phyloP scores from a whole-genome alignment of 2,113 vertebrate species.

The Pionites leucogaster region DNA sequence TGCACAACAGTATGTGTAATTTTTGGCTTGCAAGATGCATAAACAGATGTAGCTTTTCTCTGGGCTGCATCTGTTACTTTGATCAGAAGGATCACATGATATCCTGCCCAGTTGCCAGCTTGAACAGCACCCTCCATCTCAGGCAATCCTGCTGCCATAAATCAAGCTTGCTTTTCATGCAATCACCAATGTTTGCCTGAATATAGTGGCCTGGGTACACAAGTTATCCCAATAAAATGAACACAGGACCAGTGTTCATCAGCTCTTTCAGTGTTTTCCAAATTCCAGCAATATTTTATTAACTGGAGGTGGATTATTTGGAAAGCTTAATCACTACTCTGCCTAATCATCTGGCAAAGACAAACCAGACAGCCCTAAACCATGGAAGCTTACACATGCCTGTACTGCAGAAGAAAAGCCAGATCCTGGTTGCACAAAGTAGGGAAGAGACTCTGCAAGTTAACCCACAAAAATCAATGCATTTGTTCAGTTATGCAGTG shows the following conservation, averaged over 20 bases:
- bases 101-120: not conserved
- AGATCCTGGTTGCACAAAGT: not conserved
- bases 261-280: not conserved
- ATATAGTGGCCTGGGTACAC: not conserved
- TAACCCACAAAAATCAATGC: not conserved
- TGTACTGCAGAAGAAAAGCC: not conserved
- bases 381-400: not conserved
- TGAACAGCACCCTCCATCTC: not conserved
- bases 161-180: not conserved
- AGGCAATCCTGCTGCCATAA: not conserved
- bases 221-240: not conserved
- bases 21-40: not conserved
- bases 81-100: not conserved
- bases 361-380: not conserved
- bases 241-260: not conserved
- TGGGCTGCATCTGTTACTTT: not conserved
- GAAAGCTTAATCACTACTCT: not conserved
- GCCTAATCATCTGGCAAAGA: not conserved
- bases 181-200: not conserved
- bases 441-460: not conserved
- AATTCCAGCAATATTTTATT: constrained; percentile 1
- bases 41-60: constrained; percentile 18
- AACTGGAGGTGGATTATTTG: not conserved
- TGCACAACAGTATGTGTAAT: not conserved
- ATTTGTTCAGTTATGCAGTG: rapidly evolving